phyloP scores from a whole-genome alignment of 2,113 vertebrate species.

The Ctenodactylus gundi region DNA sequence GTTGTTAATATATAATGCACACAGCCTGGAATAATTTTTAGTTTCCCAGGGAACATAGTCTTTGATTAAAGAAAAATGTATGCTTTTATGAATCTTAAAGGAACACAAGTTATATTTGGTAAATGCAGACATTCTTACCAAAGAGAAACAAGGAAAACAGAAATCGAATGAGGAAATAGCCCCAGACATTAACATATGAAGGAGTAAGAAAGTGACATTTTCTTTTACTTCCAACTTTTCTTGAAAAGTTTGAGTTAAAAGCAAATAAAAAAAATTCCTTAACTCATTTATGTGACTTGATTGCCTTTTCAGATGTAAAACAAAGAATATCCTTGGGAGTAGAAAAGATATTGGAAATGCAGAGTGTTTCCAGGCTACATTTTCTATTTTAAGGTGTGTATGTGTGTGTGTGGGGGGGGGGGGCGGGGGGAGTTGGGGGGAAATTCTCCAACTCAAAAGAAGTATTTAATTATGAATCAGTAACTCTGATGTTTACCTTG shows the following conservation, averaged over 20 bases:
- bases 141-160: constrained; percentile 64
- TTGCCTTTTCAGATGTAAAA: constrained; percentile 67
- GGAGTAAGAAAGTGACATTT: constrained; percentile 33
- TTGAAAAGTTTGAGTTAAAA: constrained; percentile 49
- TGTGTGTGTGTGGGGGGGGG: no score
- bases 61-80: constrained; percentile 72
- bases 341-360: constrained; percentile 25
- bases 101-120: constrained; percentile 68
- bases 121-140: constrained; percentile 64
- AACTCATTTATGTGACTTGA: constrained; percentile 52
- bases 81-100: constrained; percentile 59
- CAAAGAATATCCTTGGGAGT: constrained; percentile 55
- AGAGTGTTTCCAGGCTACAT: constrained; percentile 30
- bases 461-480: constrained; percentile 28
- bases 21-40: constrained; percentile 65
- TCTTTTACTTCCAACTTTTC: constrained; percentile 56
- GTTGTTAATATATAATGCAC: constrained; percentile 52
- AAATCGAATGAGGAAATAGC: constrained; percentile 61
- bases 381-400: constrained; percentile 63
- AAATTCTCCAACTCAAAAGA: not conserved
- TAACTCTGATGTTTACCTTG: constrained; percentile 30
- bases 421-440: no score
- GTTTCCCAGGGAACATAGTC: constrained; percentile 52
- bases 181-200: constrained; percentile 63
- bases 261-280: constrained; percentile 46